Conservation (phyloP, 2,113 vertebrate genomes). For the Dromiciops gliroides region DNA sequence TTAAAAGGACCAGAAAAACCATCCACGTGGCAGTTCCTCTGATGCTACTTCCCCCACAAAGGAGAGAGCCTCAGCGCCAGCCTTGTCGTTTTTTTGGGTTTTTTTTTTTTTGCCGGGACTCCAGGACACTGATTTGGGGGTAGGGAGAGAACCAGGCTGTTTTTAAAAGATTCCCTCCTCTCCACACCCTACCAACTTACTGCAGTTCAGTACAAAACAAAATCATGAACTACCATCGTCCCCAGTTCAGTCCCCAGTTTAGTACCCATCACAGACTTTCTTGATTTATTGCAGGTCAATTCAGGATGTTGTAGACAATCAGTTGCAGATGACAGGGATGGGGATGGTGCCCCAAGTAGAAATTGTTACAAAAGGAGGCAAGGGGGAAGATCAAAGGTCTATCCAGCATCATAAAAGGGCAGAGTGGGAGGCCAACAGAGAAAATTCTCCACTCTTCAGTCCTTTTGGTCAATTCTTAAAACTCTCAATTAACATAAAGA, state of each 20-base stretch:
- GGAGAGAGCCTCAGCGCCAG: neutral
- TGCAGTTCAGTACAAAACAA: neutral
- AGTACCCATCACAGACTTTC: neutral
- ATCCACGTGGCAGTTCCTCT: constrained; percentile 14
- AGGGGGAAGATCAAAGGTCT: neutral
- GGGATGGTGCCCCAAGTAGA: neutral
- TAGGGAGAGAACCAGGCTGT: neutral
- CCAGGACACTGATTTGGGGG: neutral
- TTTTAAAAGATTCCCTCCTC: neutral
- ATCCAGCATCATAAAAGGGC: neutral
- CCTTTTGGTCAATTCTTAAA: neutral
- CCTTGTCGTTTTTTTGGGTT: neutral
- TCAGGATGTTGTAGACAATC: neutral
- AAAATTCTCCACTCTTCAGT: neutral
- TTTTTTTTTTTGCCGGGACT: neutral
- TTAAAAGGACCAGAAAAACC: neutral
- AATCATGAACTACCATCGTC: neutral
- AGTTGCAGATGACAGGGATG: neutral
- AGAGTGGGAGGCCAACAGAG: neutral
- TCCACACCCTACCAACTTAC: neutral
- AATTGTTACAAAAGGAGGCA: neutral
- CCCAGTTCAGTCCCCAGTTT: neutral
- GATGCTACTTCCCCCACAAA: neutral
- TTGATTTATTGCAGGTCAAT: neutral
- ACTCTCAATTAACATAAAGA: neutral